Evolutionary conservation across 2,888 invertebrate genomes (phyloP).

Genomic region (Drosophila limbata): DNA sequence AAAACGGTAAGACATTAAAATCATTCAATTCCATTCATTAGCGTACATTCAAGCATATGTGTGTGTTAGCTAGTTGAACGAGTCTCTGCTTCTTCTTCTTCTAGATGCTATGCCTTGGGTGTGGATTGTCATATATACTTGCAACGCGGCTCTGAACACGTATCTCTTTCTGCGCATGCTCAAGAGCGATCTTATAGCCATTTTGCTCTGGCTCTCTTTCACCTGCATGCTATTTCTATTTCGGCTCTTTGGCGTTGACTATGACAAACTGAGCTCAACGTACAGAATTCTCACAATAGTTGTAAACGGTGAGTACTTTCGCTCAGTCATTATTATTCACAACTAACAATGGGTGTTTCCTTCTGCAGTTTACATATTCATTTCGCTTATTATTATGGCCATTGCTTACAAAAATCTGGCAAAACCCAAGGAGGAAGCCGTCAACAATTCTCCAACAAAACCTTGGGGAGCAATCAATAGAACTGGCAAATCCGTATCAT

Average conservation of each 20-base stretch:
- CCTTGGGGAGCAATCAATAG: background rate
- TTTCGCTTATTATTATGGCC: slow-evolving; percentile 4
- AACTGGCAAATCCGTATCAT: background rate
- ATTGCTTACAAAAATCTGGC: background rate
- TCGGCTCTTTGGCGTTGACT: background rate
- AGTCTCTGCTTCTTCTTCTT: slow-evolving; percentile 2
- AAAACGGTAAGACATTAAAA: background rate
- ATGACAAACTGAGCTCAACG: background rate
- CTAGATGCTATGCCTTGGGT: background rate
- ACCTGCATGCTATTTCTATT: background rate
- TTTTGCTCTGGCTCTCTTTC: slow-evolving; percentile 4
- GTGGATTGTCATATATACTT: background rate
- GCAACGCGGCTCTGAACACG: slow-evolving; percentile 5
- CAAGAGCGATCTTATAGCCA: background rate
- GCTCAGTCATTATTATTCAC: background rate
- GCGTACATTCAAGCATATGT: background rate
- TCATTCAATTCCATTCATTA: background rate
- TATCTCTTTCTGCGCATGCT: slow-evolving; percentile 12
- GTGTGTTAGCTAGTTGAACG: background rate
- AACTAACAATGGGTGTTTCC: background rate
- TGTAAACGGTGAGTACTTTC: background rate
- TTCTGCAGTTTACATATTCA: slow-evolving; percentile 1
- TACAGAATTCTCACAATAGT: background rate
- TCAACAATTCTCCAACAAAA: background rate
- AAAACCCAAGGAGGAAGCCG: background rate